phyloP scores from a whole-genome alignment of 2,888 invertebrate genomes.

The Sphaeridia pumilis region DNA sequence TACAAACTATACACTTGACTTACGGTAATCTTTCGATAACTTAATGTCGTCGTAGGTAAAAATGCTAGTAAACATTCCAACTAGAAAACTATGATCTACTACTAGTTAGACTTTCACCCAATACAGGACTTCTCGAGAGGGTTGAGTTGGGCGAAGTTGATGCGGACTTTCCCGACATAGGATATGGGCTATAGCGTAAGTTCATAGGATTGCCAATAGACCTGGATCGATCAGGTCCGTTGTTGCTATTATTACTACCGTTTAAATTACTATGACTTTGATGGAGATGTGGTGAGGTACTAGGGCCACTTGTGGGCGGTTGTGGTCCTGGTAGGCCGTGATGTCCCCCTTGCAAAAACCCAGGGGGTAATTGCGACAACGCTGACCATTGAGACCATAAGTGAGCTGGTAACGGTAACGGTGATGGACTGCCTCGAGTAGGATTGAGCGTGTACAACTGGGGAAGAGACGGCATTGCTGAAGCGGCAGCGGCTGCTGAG shows the following conservation, averaged over 20 bases:
- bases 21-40: no score
- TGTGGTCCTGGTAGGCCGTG: constrained; percentile 33
- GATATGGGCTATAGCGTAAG: constrained; percentile 34
- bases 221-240: constrained; percentile 3
- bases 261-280: constrained; percentile 19
- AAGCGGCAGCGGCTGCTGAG: constrained; percentile 30
- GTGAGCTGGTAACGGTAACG: constrained; percentile 40
- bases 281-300: constrained; percentile 5
- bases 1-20: no score
- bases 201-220: constrained; percentile 30
- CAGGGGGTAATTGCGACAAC: constrained; percentile 37
- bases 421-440: constrained; percentile 36
- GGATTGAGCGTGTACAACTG: constrained; percentile 38
- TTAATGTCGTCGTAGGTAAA: no score
- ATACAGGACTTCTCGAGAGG: no score
- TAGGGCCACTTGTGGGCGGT: constrained; percentile 29
- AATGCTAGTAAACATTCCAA: no score
- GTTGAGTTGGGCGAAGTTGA: constrained; percentile 33
- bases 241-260: constrained; percentile 15
- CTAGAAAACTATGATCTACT: no score
- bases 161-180: constrained; percentile 25
- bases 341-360: constrained; percentile 28
- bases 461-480: constrained; percentile 36
- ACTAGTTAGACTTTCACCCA: no score
- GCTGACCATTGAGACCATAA: constrained; percentile 42